Conservation (phyloP, 2,113 vertebrate species). For the Beaufortia kweichowensis region DNA sequence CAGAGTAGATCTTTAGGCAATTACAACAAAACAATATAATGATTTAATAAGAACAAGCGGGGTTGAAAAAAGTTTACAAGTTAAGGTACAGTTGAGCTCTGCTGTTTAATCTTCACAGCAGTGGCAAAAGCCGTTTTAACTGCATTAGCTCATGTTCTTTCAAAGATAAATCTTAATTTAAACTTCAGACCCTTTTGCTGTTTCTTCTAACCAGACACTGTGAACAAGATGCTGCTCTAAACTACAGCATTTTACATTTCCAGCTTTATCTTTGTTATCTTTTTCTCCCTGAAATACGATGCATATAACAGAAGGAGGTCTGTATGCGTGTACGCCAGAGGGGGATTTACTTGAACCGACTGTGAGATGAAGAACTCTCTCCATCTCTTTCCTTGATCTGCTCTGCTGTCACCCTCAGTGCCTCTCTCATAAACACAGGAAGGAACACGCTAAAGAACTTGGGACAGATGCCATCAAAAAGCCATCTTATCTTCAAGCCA, state of each 20-base stretch:
- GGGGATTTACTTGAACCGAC: slow-evolving; percentile 57
- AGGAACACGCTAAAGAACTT: slow-evolving; percentile 62
- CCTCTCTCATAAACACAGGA: slow-evolving; percentile 65
- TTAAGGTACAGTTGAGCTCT: background rate
- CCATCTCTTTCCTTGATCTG: slow-evolving; percentile 40
- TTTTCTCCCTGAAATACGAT: slow-evolving; percentile 27
- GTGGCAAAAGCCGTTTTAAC: background rate
- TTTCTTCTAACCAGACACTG: background rate
- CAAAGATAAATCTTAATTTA: background rate
- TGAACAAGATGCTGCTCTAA: slow-evolving; percentile 6
- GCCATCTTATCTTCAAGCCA: slow-evolving; percentile 61
- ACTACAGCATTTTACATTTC: slow-evolving; percentile 26
- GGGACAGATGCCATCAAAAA: slow-evolving; percentile 69
- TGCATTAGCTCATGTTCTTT: background rate
- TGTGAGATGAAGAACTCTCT: slow-evolving; percentile 32
- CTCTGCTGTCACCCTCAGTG: slow-evolving; percentile 52
- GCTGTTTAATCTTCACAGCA: background rate
- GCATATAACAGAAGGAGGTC: slow-evolving; percentile 32
- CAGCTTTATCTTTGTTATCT: slow-evolving; percentile 22
- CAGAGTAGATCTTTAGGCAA: too few relatives aligned
- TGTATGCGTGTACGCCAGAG: slow-evolving; percentile 24
- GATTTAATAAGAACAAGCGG: background rate
- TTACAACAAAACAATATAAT: background rate
- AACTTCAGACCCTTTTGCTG: too few relatives aligned
- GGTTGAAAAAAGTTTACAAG: too few relatives aligned